These are phyloP conservation scores for Catharus minimus DNA, from an alignment of 2,113 vertebrate species.

Conservation along the genomic window DNA sequence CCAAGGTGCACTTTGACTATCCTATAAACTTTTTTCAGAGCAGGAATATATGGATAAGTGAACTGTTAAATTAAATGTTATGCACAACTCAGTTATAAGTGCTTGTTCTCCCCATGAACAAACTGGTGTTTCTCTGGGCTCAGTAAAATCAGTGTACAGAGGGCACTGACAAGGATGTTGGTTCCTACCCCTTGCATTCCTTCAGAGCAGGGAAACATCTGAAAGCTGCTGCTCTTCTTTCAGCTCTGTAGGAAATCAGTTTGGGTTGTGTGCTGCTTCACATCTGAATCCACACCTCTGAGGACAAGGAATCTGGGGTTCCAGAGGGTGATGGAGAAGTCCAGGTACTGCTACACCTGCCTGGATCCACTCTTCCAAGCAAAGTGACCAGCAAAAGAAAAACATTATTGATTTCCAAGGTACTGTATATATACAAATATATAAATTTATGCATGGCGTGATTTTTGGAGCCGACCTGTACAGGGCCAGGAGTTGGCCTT, in stretches of 20 bases:
- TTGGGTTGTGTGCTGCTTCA: background rate
- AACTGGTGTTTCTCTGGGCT: background rate
- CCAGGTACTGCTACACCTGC: background rate
- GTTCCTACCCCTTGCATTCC: background rate
- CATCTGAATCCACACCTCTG: background rate
- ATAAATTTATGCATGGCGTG: background rate
- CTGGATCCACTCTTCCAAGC: background rate
- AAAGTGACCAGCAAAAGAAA: background rate
- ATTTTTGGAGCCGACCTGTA: background rate
- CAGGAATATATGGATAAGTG: background rate
- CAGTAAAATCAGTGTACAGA: background rate
- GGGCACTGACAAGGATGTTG: background rate
- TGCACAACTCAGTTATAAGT: fast-evolving
- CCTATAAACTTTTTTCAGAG: background rate
- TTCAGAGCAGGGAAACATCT: background rate
- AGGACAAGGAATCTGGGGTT: background rate
- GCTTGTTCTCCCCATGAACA: fast-evolving
- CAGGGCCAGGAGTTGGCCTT: background rate
- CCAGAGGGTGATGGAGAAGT: background rate
- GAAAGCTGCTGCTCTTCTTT: background rate
- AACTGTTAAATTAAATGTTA: background rate
- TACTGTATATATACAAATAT: background rate
- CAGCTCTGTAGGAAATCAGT: background rate
- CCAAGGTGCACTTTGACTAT: background rate
- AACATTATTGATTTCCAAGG: background rate